Conservation (phyloP, 1,140 invertebrate genomes). For the Argopecten irradians region DNA sequence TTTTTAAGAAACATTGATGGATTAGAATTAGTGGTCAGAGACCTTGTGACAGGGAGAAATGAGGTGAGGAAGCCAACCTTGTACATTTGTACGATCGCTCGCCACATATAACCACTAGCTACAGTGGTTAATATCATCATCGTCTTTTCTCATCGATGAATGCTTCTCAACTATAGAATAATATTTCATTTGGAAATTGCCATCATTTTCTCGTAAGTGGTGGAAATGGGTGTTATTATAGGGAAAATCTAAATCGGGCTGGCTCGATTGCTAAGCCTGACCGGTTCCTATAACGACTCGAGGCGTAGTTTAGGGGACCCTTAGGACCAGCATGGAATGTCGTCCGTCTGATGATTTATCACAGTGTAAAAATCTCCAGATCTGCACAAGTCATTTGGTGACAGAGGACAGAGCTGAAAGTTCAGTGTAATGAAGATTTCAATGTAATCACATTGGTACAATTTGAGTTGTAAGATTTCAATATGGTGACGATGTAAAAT, state of each 20-base stretch:
- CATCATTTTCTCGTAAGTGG: conserved; percentile 21
- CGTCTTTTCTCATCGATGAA: not conserved
- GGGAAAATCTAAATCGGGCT: conserved; percentile 2
- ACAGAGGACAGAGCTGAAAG: not conserved
- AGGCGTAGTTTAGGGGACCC: conserved; percentile 5
- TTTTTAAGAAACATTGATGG: not conserved
- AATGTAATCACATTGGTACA: too few relatives aligned
- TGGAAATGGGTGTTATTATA: not conserved
- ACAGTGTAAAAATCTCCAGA: not conserved
- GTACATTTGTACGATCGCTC: not conserved
- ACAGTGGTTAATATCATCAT: not conserved
- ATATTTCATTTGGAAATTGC: conserved; percentile 23
- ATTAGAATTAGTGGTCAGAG: not conserved
- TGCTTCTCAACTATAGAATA: not conserved
- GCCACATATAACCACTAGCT: not conserved
- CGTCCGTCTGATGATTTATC: not conserved
- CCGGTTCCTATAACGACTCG: not conserved
- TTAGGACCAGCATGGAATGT: not conserved
- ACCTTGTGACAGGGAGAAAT: not conserved
- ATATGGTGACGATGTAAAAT: too few relatives aligned
- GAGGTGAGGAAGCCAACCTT: not conserved
- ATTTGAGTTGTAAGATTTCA: too few relatives aligned
- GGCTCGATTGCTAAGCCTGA: not conserved
- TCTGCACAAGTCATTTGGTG: not conserved
- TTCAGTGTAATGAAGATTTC: too few relatives aligned